A percentile compares a stretch with the other conserved stretches of the same genome.
These are phyloP conservation scores for Aphelocoma californica DNA, from an alignment of 2,797 vertebrate genomes.

Conservation along the genomic window DNA sequence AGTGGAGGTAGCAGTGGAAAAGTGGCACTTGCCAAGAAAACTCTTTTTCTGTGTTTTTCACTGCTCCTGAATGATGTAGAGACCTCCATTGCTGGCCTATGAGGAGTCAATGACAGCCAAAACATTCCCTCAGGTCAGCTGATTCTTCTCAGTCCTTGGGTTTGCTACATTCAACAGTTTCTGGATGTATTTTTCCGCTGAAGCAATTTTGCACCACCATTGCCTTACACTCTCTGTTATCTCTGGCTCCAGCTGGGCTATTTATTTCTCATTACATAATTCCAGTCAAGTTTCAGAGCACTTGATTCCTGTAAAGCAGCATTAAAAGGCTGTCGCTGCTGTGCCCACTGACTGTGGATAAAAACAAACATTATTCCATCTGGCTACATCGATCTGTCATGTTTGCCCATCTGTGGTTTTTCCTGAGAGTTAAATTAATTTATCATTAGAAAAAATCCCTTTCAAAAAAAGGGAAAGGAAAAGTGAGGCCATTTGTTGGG, in stretches of 20 bases:
- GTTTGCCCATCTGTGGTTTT: neutral
- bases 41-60: neutral
- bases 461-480: neutral
- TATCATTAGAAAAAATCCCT: neutral
- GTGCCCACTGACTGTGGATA: neutral
- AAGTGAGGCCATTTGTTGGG: neutral
- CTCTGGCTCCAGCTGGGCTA: neutral
- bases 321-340: conserved; percentile 14
- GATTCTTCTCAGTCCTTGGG: neutral
- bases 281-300: neutral
- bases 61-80: neutral
- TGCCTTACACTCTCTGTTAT: neutral
- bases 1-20: neutral
- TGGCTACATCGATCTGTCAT: conserved; percentile 5
- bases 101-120: neutral
- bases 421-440: neutral
- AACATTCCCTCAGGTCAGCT: neutral
- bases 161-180: neutral
- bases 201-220: neutral
- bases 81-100: rapidly evolving
- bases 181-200: neutral
- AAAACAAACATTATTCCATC: conserved; percentile 35
- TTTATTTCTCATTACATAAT: conserved; percentile 39
- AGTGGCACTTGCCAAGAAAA: neutral
- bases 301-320: neutral